Evolutionary conservation across 2,797 vertebrate species (phyloP).

Genomic region (Varecia variegata): DNA sequence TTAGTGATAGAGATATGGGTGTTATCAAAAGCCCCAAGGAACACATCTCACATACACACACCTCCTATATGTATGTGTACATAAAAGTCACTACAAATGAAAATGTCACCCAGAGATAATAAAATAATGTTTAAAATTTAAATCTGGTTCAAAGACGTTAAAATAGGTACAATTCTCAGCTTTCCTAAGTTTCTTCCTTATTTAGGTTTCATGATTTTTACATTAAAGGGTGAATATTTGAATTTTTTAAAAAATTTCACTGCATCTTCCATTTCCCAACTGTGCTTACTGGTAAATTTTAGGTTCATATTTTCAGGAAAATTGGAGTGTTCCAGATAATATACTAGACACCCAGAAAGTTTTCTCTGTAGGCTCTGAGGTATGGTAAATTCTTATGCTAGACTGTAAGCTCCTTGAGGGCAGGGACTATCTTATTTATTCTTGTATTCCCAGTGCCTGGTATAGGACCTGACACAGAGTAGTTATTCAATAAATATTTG

Average conservation of each 20-base stretch:
- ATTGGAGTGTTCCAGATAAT: conserved; percentile 2
- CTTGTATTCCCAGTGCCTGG: background rate
- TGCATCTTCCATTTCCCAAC: conserved; percentile 43
- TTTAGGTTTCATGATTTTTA: conserved; percentile 36
- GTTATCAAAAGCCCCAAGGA: conserved; percentile 32
- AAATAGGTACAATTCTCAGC: conserved; percentile 43
- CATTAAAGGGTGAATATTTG: conserved; percentile 1
- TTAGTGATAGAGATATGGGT: background rate
- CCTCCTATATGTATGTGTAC: conserved; percentile 30
- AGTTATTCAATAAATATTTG: conserved; percentile 48
- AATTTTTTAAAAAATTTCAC: conserved; percentile 44
- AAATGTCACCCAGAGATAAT: conserved; percentile 51
- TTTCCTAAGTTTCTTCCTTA: conserved; percentile 33
- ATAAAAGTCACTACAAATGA: conserved; percentile 51
- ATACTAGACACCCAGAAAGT: background rate
- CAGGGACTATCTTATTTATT: conserved; percentile 42
- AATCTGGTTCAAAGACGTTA: conserved; percentile 59
- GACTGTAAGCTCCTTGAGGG: conserved; percentile 62
- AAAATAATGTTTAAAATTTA: conserved; percentile 65
- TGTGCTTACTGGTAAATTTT: conserved; percentile 49
- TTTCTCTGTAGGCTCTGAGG: conserved; percentile 38
- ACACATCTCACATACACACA: conserved; percentile 8
- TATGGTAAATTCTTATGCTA: conserved; percentile 41
- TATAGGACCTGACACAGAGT: conserved; percentile 22
- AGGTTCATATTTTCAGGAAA: conserved; percentile 49